Evolutionary conservation across 2,888 invertebrate genomes (phyloP).

Genomic region (Strigamia transsilvanica): DNA sequence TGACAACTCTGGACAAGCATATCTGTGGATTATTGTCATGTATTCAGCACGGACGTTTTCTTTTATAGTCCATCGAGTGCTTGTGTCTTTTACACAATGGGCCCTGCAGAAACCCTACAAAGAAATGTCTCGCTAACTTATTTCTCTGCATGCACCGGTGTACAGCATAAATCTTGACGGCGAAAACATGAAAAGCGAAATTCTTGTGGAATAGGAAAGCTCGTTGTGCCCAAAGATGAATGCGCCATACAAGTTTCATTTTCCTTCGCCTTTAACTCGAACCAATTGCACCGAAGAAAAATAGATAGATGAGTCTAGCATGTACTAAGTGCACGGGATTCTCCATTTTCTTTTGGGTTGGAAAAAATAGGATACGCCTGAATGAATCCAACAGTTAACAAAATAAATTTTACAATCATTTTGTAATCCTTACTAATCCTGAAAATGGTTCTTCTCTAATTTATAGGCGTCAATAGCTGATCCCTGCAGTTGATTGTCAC

Average conservation of each 20-base stretch:
- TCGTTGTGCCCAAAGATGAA: background rate
- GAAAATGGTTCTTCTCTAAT: no score
- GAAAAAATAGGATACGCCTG: no score
- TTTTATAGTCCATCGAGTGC: constrained; percentile 31
- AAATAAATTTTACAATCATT: no score
- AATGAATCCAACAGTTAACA: no score
- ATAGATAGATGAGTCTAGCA: background rate
- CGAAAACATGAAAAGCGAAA: background rate
- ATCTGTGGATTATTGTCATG: constrained; percentile 33
- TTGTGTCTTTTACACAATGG: background rate
- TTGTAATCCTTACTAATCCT: no score
- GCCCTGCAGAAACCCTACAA: constrained; percentile 11
- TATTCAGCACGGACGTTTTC: constrained; percentile 22
- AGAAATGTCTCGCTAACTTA: background rate
- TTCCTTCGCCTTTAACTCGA: background rate
- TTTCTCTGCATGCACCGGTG: background rate
- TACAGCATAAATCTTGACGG: background rate
- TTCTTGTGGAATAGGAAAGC: background rate
- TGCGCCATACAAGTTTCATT: background rate
- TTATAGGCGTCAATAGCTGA: no score
- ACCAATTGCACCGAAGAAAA: background rate
- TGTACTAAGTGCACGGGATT: no score
- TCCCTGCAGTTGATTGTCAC: no score
- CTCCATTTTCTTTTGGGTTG: no score
- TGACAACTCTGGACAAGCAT: background rate